Conservation (phyloP, 2,797 vertebrate species). For the Pangasius macronema region DNA sequence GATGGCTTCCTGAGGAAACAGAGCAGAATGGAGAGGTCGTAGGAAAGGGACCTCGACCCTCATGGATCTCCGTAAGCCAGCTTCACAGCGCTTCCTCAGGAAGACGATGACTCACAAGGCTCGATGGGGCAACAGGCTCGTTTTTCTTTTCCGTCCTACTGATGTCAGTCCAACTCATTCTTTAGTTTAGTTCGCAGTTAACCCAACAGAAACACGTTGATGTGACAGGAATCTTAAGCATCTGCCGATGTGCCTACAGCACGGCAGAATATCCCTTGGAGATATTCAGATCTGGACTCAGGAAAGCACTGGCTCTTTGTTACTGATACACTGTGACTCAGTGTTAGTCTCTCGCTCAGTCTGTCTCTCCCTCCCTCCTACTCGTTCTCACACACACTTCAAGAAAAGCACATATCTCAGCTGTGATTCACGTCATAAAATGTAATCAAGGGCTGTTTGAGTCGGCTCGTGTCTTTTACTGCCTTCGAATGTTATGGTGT, state of each 20-base stretch:
- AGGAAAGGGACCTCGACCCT: conserved; percentile 46
- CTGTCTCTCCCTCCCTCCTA: neutral
- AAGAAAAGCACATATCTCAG: conserved; percentile 65
- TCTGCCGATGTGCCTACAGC: conserved; percentile 34
- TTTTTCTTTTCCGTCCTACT: conserved; percentile 10
- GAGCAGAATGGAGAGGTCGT: conserved; percentile 59
- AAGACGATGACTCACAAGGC: conserved; percentile 53
- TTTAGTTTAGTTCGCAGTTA: neutral
- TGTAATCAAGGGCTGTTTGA: conserved; percentile 68
- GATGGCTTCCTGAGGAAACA: conserved; percentile 64
- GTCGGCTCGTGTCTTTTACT: conserved; percentile 64
- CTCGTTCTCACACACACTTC: conserved; percentile 16
- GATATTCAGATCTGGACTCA: conserved; percentile 31
- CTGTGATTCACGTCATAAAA: conserved; percentile 70
- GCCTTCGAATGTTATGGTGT: conserved; percentile 15
- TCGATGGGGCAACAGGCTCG: neutral
- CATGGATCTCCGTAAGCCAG: conserved; percentile 27
- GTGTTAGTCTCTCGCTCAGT: conserved; percentile 41
- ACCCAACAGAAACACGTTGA: neutral
- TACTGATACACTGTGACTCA: conserved; percentile 30
- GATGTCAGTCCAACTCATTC: conserved; percentile 20
- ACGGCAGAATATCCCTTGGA: conserved; percentile 18
- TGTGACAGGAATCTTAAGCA: conserved; percentile 27
- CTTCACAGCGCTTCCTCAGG: conserved; percentile 57
- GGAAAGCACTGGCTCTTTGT: conserved; percentile 42